Conservation (phyloP, 2,888 invertebrate genomes). For the Nezara viridula region DNA sequence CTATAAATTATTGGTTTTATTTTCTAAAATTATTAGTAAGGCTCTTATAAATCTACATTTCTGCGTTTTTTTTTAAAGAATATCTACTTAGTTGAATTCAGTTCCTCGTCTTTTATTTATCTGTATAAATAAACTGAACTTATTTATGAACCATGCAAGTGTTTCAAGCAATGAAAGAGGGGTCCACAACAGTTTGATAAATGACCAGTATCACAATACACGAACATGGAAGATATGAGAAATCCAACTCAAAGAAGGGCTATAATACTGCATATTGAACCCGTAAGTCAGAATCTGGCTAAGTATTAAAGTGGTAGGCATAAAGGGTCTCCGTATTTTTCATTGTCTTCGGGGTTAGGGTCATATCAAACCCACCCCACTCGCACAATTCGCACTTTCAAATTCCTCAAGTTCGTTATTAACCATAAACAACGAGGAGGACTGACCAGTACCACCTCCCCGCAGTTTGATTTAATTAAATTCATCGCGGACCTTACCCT, state of each 20-base stretch:
- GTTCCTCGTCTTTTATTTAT: background rate
- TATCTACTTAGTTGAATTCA: background rate
- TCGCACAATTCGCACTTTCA: background rate
- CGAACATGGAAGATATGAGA: slow-evolving; percentile 12
- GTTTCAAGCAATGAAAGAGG: background rate
- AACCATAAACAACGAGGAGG: slow-evolving; percentile 8
- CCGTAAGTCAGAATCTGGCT: slow-evolving; percentile 40
- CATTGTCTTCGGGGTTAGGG: slow-evolving; percentile 6
- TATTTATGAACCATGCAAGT: background rate
- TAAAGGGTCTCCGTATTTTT: background rate
- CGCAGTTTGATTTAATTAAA: slow-evolving; percentile 54
- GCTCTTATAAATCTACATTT: background rate
- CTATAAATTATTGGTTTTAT: no score
- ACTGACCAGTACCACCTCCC: slow-evolving; percentile 43
- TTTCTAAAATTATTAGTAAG: background rate
- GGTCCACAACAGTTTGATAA: background rate
- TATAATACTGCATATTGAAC: slow-evolving; percentile 15
- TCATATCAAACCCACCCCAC: background rate
- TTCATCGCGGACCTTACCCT: slow-evolving; percentile 49
- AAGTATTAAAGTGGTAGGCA: slow-evolving; percentile 29
- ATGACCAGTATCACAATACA: background rate
- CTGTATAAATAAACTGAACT: background rate
- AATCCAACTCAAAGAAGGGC: slow-evolving; percentile 28
- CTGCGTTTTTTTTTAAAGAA: background rate
- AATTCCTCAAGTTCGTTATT: slow-evolving; percentile 43